Evolutionary conservation across 2,113 vertebrate species (phyloP), one percentile per base, ranked within the genome.

Genomic region (Agapornis roseicollis): DNA sequence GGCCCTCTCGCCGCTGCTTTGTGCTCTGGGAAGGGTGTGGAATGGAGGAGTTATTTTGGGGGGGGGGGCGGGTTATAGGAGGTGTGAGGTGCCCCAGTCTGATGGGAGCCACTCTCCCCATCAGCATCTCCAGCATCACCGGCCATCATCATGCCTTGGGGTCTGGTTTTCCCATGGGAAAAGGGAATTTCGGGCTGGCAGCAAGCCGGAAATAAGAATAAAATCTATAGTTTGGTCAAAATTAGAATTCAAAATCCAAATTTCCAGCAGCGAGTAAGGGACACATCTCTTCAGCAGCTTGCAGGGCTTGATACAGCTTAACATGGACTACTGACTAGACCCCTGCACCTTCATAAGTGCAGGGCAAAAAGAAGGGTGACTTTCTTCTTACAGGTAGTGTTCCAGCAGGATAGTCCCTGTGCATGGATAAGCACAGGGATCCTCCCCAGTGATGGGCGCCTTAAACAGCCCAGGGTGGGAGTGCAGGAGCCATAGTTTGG

Each of bases 281-380:
- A 53, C 58, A 3, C 0, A 0, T 46, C 3, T 1, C 60, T 42
- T 31, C 0, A 0, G 77, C 56, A 55, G 53, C 47, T 77, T 9
- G 1, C 2, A 0, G 17, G 50, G 37, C n/a, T 3, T 3, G 0
- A 37, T 17, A 5, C 0, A 37, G 11, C 13, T 49, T 47, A 19
- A 37, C 17, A 1, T 19, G 7, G 15, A 12, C 22, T 53, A 3
- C 8, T 8, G 25, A 27, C 24, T 3, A 63, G 60, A 56, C 6
- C 27, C 25, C 4, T 9, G 14, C 10, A 7, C 13, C 41, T 68
- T 58, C 37, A 4, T 41, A 52, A 80, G 47, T 4, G 29, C 53
- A 65, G 10, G 33, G 65, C 46, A 44, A 52, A 82, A 80, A 33
- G 9, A 42, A 39, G 14, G 52, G 35, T 44, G 56, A 25, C 20